These are phyloP conservation scores for Guaruba guarouba DNA, from an alignment of 2,113 vertebrate genomes.

Conservation along the genomic window DNA sequence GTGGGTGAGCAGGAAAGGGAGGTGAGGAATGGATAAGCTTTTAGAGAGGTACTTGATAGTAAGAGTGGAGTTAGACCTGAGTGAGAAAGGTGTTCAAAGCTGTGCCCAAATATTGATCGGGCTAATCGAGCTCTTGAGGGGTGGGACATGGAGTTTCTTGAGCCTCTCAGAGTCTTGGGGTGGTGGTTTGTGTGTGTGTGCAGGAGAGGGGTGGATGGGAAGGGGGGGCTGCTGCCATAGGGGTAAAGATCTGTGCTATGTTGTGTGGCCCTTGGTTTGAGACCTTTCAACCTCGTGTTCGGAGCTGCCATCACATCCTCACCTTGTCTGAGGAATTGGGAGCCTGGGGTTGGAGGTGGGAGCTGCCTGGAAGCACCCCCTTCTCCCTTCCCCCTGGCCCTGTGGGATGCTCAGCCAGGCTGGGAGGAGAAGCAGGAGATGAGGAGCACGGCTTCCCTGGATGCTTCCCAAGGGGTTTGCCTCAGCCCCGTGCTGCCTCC, in stretches of 20 bases:
- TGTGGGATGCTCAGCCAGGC: too few species aligned
- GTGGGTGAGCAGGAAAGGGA: background rate
- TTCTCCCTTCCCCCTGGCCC: background rate
- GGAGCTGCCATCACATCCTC: background rate
- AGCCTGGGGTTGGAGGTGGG: too few species aligned
- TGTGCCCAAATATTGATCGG: background rate
- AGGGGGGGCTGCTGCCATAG: fast-evolving
- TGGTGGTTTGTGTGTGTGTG: fast-evolving
- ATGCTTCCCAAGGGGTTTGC: background rate
- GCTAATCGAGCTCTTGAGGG: background rate
- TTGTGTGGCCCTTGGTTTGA: background rate
- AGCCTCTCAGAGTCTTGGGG: background rate
- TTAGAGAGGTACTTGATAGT: background rate
- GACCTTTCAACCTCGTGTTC: fast-evolving
- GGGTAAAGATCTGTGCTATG: background rate
- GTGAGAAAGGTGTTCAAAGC: background rate
- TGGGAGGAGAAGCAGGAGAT: background rate
- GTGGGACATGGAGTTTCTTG: background rate
- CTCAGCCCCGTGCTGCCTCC: background rate
- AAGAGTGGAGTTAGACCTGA: background rate
- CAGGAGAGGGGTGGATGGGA: background rate
- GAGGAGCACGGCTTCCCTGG: background rate
- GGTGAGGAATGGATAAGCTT: fast-evolving
- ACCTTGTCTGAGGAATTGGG: background rate
- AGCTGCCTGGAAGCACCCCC: background rate